Conservation (phyloP, 2,888 invertebrate species). For the Hartigia nigra region DNA sequence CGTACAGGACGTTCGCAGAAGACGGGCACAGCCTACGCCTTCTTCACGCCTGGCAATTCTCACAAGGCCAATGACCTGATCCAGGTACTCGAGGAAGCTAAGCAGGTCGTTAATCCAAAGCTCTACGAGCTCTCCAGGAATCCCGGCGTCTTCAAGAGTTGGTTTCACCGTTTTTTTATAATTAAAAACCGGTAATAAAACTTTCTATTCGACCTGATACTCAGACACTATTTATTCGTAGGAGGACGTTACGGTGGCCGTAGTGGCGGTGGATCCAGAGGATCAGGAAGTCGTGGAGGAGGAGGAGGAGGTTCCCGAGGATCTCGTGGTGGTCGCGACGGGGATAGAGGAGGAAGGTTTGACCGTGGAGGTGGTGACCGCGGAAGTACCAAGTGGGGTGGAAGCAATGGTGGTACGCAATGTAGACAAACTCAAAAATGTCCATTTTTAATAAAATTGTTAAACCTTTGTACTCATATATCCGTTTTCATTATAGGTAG, state of each 20-base stretch:
- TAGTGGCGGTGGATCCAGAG: slow-evolving; percentile 41
- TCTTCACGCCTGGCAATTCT: slow-evolving; percentile 91
- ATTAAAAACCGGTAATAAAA: neutral
- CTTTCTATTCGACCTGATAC: neutral
- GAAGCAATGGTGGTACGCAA: slow-evolving; percentile 44
- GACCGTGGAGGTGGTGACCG: slow-evolving; percentile 53
- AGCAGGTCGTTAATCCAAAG: slow-evolving; percentile 93
- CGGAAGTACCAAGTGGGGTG: slow-evolving; percentile 51
- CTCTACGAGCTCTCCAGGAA: slow-evolving; percentile 78
- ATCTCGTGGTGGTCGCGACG: slow-evolving; percentile 45
- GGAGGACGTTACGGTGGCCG: slow-evolving; percentile 59
- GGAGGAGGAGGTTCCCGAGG: slow-evolving; percentile 44
- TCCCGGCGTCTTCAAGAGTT: slow-evolving; percentile 59
- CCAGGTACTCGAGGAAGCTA: slow-evolving; percentile 91
- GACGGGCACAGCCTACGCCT: slow-evolving; percentile 95
- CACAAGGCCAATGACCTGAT: slow-evolving; percentile 93
- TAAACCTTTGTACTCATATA: neutral
- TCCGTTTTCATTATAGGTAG: neutral
- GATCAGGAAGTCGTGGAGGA: slow-evolving; percentile 36
- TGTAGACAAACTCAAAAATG: neutral
- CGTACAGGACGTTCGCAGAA: slow-evolving; percentile 93
- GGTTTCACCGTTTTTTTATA: slow-evolving; percentile 17
- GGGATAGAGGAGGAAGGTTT: slow-evolving; percentile 43
- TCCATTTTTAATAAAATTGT: neutral
- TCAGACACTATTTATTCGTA: slow-evolving; percentile 21